Evolutionary conservation across 2,888 invertebrate genomes (phyloP).

Genomic region (Apodemia zela): DNA sequence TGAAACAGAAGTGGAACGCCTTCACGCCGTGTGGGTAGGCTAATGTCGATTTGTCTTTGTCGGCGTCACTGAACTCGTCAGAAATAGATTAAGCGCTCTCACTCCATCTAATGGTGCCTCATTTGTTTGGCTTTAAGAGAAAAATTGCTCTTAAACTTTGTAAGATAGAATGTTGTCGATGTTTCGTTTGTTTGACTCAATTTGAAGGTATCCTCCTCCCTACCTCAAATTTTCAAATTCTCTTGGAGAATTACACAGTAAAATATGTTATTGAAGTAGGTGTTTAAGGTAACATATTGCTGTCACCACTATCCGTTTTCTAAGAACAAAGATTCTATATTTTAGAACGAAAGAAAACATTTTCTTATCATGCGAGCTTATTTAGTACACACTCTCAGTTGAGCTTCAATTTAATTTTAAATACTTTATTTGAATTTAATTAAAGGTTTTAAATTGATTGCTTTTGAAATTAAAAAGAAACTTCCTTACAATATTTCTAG

Average conservation of each 20-base stretch:
- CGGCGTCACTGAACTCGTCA: conserved; percentile 81
- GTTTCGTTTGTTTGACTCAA: conserved; percentile 70
- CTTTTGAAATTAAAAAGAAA: too few species aligned
- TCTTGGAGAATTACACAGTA: conserved; percentile 34
- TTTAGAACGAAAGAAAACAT: not conserved
- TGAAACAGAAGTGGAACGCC: conserved; percentile 78
- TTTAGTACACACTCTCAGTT: too few species aligned
- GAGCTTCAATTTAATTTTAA: too few species aligned
- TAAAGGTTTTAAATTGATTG: too few species aligned
- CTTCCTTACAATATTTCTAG: too few species aligned
- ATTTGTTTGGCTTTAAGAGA: conserved; percentile 80
- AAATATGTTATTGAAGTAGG: not conserved
- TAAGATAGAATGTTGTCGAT: conserved; percentile 72
- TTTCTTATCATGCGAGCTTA: not conserved
- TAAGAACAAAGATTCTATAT: too few species aligned
- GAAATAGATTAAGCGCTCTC: conserved; percentile 81
- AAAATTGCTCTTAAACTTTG: conserved; percentile 76
- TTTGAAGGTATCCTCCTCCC: conserved; percentile 44
- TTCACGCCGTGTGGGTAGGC: conserved; percentile 78
- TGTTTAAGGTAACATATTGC: not conserved
- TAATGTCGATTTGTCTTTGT: conserved; percentile 80
- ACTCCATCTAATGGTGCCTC: conserved; percentile 79
- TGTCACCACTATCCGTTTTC: not conserved
- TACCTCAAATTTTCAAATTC: conserved; percentile 56
- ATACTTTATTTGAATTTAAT: too few species aligned